Evolutionary conservation across 2,113 vertebrate species (phyloP).

Genomic region (Poeciliopsis retropinna): DNA sequence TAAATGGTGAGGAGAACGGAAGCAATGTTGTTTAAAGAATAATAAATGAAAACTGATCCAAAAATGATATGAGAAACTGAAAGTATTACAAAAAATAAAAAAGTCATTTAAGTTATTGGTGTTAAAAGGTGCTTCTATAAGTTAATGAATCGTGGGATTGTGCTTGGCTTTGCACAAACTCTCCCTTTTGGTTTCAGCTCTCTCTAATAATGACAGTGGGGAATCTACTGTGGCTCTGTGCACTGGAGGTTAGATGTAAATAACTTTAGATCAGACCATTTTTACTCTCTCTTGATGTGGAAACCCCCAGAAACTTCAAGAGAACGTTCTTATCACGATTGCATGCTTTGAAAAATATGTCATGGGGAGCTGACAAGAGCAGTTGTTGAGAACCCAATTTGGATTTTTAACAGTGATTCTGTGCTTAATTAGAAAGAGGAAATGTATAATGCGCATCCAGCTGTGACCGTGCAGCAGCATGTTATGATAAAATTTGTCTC

Average conservation of each 20-base stretch:
- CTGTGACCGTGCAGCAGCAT: slow-evolving; percentile 34
- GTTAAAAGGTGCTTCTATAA: not conserved
- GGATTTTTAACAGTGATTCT: slow-evolving; percentile 30
- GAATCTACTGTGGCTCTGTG: not conserved
- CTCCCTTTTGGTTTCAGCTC: not conserved
- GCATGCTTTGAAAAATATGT: not conserved
- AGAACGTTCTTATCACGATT: not conserved
- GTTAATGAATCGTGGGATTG: not conserved
- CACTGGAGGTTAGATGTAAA: not conserved
- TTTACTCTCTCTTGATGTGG: not conserved
- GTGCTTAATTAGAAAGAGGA: slow-evolving; percentile 47
- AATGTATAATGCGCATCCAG: slow-evolving; percentile 14
- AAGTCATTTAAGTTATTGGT: not conserved
- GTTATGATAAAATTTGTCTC: slow-evolving; percentile 23
- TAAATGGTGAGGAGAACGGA: not conserved
- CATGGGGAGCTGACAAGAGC: not conserved
- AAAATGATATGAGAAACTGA: not conserved
- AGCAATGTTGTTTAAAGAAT: not conserved
- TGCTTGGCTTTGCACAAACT: not conserved
- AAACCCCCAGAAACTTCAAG: too few relatives aligned
- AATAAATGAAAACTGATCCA: not conserved
- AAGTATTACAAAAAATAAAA: not conserved
- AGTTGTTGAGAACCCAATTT: slow-evolving; percentile 13
- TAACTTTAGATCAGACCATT: not conserved
- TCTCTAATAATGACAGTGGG: not conserved